phyloP scores from a whole-genome alignment of 2,113 vertebrate species.

The Rhadina sibilatrix region DNA sequence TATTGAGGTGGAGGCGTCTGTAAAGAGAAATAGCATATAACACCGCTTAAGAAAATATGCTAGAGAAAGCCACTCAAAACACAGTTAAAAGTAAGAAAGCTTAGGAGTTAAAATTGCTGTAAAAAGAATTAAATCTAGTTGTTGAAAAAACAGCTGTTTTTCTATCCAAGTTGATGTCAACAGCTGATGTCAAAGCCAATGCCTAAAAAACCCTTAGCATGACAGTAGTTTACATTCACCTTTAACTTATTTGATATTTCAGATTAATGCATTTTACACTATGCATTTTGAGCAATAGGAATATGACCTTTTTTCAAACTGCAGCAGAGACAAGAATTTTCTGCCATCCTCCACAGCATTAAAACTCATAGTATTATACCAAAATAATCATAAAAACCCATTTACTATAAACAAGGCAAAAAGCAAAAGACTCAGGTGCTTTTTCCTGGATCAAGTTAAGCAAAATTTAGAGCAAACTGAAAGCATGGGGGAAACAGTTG shows the following conservation, averaged over 20 bases:
- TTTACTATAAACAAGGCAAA: neutral
- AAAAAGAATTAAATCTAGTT: neutral
- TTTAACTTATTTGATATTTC: neutral
- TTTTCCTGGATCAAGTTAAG: neutral
- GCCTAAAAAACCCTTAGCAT: neutral
- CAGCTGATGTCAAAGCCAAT: neutral
- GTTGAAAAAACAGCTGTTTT: neutral
- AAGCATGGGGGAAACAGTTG: neutral
- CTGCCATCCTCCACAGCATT: neutral
- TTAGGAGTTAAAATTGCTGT: neutral
- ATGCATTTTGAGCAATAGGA: neutral
- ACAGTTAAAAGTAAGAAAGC: neutral
- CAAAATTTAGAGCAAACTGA: neutral
- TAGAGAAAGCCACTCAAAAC: neutral
- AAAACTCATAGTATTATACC: neutral
- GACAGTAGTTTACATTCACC: neutral
- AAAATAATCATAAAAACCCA: neutral
- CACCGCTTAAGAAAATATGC: neutral
- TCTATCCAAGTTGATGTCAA: neutral
- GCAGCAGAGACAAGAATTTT: neutral
- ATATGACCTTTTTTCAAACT: neutral
- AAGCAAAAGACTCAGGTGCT: neutral
- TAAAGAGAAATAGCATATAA: neutral
- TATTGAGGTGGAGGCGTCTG: conserved; percentile 91
- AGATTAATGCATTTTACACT: neutral